A percentile compares a stretch with the other conserved stretches of the same genome.
Evolutionary conservation across 2,888 invertebrate genomes (phyloP).

Genomic region (Anarsia innoxiella): DNA sequence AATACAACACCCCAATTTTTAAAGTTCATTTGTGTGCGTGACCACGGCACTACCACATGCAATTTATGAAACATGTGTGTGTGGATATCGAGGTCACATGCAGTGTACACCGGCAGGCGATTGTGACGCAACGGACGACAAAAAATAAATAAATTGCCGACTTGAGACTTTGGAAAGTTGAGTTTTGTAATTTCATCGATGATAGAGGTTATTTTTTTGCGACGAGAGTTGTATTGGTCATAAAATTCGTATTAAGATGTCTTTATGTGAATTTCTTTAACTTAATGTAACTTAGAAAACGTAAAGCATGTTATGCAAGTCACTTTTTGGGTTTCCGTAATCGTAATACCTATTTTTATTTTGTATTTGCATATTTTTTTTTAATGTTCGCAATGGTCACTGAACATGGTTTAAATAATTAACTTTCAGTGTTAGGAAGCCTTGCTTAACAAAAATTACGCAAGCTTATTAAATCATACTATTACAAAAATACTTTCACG

Average conservation of each 20-base stretch:
- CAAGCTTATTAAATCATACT: no score
- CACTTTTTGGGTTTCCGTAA: no score
- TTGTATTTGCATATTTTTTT: no score
- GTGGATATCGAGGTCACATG: conserved; percentile 66
- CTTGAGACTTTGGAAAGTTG: conserved; percentile 39
- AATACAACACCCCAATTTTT: conserved; percentile 37
- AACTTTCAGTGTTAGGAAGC: no score
- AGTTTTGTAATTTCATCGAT: conserved; percentile 14
- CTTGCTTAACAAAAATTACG: no score
- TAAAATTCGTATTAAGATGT: conserved; percentile 5
- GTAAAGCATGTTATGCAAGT: no score
- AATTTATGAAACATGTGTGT: conserved; percentile 23
- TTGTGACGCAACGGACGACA: conserved; percentile 18
- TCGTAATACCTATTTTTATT: no score
- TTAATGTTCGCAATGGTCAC: no score
- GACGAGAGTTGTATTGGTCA: conserved; percentile 4
- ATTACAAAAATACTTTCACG: no score
- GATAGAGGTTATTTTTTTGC: conserved; percentile 11
- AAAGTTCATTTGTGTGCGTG: conserved; percentile 33
- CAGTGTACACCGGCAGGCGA: conserved; percentile 40
- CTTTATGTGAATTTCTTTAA: no score
- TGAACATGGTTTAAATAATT: no score
- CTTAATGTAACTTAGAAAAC: no score
- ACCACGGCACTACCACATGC: conserved; percentile 29
- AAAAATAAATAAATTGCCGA: conserved; percentile 26